Evolutionary conservation across 2,797 vertebrate species (phyloP), one percentile per base, ranked within the genome.

Genomic region (Hippopotamyrus pictus): DNA sequence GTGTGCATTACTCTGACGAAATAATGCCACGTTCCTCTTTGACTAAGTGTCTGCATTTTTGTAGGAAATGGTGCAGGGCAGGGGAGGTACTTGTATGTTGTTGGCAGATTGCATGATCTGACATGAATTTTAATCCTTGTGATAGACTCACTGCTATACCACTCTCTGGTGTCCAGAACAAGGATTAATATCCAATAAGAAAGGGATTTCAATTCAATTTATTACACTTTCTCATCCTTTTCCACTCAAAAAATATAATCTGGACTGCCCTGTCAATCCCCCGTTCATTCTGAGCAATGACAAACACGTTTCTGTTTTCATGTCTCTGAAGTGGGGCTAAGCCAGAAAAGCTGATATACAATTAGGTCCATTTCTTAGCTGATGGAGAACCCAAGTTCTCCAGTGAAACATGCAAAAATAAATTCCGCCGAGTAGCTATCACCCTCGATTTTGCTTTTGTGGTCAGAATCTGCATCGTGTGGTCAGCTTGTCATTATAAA

Each of bases 191-290:
- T 86, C 90, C 86, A 90, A 90, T 54, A 37, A 88, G 89, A 93
- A 90, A 91, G 92, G 93, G 94, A 95, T 95, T 95, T 91, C 37
- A 92, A 89, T 93, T 93, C 22, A 90, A 91, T 91, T 91, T 83
- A 92, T 92, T 93, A 91, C 46, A 91, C 69, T 92, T 90, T 88
- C 53, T 89, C 79, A 89, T 88, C 88, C 90, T 82, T 69, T 57
- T 91, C 84, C 91, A 91, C 90, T 92, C 91, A 48, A 91, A 90
- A 92, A 89, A 90, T 91, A 91, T 90, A 92, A 94, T 88, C 57
- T 91, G 46, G 88, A 41, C 41, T 69, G 84, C 73, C 76, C 51
- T 86, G 48, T 89, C 85, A 89, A 17, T 91, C 90, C 46, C 88
- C 88, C 2, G 48, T 57, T 57, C 29, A 86, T 7, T 17, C 5